Conservation (phyloP, 2,888 invertebrate genomes). For the Yponomeuta malinellus region DNA sequence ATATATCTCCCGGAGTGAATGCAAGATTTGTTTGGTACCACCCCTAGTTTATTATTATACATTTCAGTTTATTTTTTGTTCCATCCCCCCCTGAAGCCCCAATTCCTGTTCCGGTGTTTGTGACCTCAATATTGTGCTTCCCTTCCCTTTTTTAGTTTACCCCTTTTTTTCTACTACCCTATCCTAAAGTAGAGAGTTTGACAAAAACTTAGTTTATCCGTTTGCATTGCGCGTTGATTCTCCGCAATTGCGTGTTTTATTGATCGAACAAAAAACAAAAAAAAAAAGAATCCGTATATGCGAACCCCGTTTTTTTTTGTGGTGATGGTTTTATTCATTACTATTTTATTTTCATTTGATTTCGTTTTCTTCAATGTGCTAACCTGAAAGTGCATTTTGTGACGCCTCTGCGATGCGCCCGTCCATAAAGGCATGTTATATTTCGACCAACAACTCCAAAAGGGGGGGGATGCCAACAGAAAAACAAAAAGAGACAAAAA, state of each 20-base stretch:
- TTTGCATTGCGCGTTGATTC: constrained; percentile 12
- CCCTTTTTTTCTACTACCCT: not conserved
- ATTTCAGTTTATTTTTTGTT: constrained; percentile 74
- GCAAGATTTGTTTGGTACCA: constrained; percentile 53
- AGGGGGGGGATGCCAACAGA: not conserved
- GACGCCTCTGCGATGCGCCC: constrained; percentile 20
- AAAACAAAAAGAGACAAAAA: constrained; percentile 34
- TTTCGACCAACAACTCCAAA: not conserved
- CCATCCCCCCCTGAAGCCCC: constrained; percentile 31
- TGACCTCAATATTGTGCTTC: constrained; percentile 37
- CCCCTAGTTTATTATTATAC: constrained; percentile 63
- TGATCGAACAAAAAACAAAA: not conserved
- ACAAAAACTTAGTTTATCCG: constrained; percentile 20
- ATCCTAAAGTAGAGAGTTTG: constrained; percentile 2
- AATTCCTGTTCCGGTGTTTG: constrained; percentile 48
- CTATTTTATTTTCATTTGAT: constrained; percentile 6
- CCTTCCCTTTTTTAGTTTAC: constrained; percentile 28
- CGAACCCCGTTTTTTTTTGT: constrained; percentile 11
- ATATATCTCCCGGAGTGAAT: constrained; percentile 42
- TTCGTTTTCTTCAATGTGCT: constrained; percentile 45
- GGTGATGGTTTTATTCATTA: constrained; percentile 17
- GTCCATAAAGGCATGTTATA: constrained; percentile 41
- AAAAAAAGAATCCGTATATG: constrained; percentile 17
- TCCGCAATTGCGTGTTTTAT: not conserved
- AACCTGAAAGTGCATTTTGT: constrained; percentile 49